Evolutionary conservation across 2,797 vertebrate genomes (phyloP).

Genomic region (Sebastes hopkinsi): DNA sequence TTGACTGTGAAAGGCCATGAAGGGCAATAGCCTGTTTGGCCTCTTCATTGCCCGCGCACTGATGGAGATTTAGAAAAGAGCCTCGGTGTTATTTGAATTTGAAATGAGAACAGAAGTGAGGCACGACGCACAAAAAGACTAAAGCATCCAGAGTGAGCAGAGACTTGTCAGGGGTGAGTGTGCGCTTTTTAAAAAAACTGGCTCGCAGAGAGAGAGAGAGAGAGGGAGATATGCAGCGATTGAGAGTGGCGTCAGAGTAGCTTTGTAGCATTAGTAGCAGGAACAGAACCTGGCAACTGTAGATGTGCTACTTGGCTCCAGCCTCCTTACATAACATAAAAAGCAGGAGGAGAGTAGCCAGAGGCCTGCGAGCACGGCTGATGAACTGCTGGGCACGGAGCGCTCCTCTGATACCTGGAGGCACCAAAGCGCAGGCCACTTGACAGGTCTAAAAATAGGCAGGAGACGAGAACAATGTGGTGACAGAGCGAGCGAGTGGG

Average conservation of each 20-base stretch:
- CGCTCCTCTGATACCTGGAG: constrained; percentile 50
- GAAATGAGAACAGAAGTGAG: constrained; percentile 32
- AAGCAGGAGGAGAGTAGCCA: constrained; percentile 49
- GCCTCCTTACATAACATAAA: constrained; percentile 57
- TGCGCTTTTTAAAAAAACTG: constrained; percentile 26
- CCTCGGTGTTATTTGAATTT: constrained; percentile 28
- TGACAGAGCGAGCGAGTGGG: constrained; percentile 7
- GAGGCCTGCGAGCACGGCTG: constrained; percentile 31
- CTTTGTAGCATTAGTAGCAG: constrained; percentile 53
- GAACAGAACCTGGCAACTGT: constrained; percentile 51
- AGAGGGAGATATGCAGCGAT: neutral
- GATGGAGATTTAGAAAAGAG: constrained; percentile 14
- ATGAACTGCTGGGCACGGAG: constrained; percentile 40
- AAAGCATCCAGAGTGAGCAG: constrained; percentile 16
- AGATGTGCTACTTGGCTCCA: constrained; percentile 42
- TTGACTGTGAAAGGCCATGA: constrained; percentile 39
- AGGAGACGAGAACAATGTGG: constrained; percentile 38
- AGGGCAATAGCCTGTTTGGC: constrained; percentile 45
- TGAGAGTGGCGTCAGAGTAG: constrained; percentile 30
- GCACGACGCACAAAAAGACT: constrained; percentile 16
- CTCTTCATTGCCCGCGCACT: constrained; percentile 19
- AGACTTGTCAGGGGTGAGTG: constrained; percentile 23
- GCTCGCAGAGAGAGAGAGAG: neutral
- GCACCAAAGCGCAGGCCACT: constrained; percentile 42
- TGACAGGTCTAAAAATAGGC: constrained; percentile 63